These are phyloP conservation scores for Sphyrna mokarran DNA, from an alignment of 2,113 vertebrate species.

Conservation along the genomic window DNA sequence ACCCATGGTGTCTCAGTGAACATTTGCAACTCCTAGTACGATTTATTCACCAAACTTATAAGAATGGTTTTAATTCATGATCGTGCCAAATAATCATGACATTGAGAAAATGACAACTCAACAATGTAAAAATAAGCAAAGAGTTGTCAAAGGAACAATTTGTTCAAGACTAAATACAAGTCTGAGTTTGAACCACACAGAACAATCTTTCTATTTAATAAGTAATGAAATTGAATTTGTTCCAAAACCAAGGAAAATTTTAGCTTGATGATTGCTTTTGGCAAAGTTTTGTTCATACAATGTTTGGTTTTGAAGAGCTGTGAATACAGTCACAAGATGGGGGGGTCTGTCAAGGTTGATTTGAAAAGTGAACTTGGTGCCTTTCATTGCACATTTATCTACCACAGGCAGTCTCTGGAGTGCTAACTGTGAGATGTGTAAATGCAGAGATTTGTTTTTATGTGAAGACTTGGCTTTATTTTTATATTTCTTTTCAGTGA, in stretches of 20 bases:
- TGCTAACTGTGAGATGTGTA: neutral
- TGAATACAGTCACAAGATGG: neutral
- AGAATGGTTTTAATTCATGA: neutral
- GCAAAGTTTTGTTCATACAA: neutral
- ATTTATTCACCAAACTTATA: neutral
- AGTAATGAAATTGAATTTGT: neutral
- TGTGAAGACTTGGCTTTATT: neutral
- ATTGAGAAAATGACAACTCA: neutral
- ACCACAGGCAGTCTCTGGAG: neutral
- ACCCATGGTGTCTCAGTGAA: neutral
- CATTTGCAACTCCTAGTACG: neutral
- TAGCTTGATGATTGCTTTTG: neutral
- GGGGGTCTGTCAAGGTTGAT: neutral
- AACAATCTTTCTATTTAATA: neutral
- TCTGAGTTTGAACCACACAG: neutral
- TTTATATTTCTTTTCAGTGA: neutral
- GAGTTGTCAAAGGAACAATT: neutral
- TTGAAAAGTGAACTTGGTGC: neutral
- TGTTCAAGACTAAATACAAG: neutral
- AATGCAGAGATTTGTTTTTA: neutral
- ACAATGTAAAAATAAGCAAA: neutral
- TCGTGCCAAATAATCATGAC: neutral
- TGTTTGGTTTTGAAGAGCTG: neutral
- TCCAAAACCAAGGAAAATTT: neutral
- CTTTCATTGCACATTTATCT: neutral